Conservation (phyloP, 2,797 vertebrate species). For the Hapalemur alaotrensis region DNA sequence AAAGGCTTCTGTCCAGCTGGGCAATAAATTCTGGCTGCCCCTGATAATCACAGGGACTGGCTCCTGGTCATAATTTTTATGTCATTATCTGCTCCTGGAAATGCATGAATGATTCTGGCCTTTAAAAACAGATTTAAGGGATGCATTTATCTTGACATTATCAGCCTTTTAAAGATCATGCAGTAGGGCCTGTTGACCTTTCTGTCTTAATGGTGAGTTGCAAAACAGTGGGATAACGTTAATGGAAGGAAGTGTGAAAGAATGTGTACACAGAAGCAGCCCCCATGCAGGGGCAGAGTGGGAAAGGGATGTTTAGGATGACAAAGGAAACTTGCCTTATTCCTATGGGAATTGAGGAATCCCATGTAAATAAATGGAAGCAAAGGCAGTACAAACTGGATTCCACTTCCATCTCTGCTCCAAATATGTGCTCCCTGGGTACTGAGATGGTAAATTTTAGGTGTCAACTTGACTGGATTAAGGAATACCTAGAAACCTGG, state of each 20-base stretch:
- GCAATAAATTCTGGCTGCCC: background rate
- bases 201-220: conserved; percentile 64
- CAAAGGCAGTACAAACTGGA: background rate
- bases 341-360: background rate
- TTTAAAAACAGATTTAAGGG: conserved; percentile 71
- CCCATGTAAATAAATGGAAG: background rate
- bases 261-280: conserved; percentile 16
- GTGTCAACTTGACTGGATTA: background rate
- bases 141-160: conserved; percentile 62
- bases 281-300: background rate
- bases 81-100: conserved; percentile 54
- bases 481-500: background rate
- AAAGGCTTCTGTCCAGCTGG: conserved; percentile 9
- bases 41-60: background rate
- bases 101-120: conserved; percentile 69
- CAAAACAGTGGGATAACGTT: conserved; percentile 56
- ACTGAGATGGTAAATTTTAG: background rate
- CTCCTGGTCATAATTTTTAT: conserved; percentile 65
- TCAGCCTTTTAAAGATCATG: conserved; percentile 68
- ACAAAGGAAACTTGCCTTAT: background rate
- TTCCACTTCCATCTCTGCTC: background rate
- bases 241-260: conserved; percentile 29
- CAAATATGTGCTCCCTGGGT: background rate
- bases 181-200: conserved; percentile 65
- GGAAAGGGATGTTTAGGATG: background rate